These are phyloP conservation scores for Ectemnius lituratus DNA, from an alignment of 2,888 invertebrate species.

Conservation along the genomic window DNA sequence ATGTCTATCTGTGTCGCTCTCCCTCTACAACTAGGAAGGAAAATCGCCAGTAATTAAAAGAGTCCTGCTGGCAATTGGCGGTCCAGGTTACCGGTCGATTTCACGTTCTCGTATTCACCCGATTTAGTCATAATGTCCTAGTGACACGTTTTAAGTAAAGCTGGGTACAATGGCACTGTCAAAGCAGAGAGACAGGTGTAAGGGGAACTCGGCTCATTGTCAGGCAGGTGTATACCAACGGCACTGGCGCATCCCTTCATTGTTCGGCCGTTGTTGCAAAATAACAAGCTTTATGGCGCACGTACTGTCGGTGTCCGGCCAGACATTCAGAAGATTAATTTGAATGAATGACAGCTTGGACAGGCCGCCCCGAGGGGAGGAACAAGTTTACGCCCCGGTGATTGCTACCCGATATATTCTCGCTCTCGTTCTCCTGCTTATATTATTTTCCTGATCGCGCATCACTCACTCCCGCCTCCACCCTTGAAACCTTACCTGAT, in stretches of 20 bases:
- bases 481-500: slow-evolving; percentile 48
- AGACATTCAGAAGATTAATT: slow-evolving; percentile 67
- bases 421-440: slow-evolving; percentile 26
- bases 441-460: slow-evolving; percentile 19
- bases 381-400: slow-evolving; percentile 67
- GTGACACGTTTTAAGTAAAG: too few species aligned
- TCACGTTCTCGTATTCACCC: too few species aligned
- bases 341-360: slow-evolving; percentile 66
- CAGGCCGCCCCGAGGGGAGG: slow-evolving; percentile 54
- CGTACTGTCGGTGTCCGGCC: slow-evolving; percentile 45
- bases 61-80: too few species aligned
- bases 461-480: slow-evolving; percentile 6
- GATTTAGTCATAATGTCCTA: too few species aligned
- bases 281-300: slow-evolving; percentile 50
- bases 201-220: too few species aligned
- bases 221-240: too few species aligned
- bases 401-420: slow-evolving; percentile 60
- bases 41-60: too few species aligned
- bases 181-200: too few species aligned
- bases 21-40: too few species aligned
- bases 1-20: too few species aligned
- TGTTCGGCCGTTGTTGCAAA: slow-evolving; percentile 45
- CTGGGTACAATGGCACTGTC: too few species aligned
- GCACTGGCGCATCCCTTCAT: slow-evolving; percentile 34
- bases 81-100: too few species aligned